Evolutionary conservation across 2,888 invertebrate genomes (phyloP).

Genomic region (Augiades crinisus): DNA sequence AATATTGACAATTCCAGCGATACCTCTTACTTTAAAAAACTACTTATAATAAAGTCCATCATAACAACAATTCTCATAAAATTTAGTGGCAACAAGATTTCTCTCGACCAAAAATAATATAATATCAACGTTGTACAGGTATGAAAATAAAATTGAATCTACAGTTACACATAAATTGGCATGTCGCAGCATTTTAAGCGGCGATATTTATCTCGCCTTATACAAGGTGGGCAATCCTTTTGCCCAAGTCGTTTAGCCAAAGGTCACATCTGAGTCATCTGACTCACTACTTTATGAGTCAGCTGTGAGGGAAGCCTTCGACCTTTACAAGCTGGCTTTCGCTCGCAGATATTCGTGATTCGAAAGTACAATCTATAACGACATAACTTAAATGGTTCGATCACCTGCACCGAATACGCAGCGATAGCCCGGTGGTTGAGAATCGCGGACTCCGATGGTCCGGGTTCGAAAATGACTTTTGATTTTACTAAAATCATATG

Average conservation of each 20-base stretch:
- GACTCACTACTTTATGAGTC: conserved; percentile 11
- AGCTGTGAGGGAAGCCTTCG: conserved; percentile 6
- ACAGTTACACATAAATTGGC: conserved; percentile 1
- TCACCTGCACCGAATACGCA: too few species aligned
- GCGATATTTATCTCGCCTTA: conserved; percentile 6
- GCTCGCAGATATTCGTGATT: neutral
- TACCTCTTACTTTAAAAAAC: too few species aligned
- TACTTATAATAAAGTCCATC: too few species aligned
- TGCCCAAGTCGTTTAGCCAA: neutral
- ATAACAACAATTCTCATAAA: too few species aligned
- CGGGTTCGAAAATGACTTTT: too few species aligned
- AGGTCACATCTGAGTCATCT: conserved; percentile 20
- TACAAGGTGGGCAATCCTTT: neutral
- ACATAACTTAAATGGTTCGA: too few species aligned
- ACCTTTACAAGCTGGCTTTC: conserved; percentile 8
- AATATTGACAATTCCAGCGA: too few species aligned
- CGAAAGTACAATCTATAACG: conserved; percentile 2
- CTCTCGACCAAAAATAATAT: too few species aligned
- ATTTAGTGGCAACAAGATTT: neutral
- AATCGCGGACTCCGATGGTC: too few species aligned
- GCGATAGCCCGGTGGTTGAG: too few species aligned
- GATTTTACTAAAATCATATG: too few species aligned
- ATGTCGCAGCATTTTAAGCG: neutral
- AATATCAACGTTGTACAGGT: too few species aligned
- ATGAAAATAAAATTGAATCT: neutral